A percentile compares a stretch with the other conserved stretches of the same genome.
Conservation (phyloP, 2,797 vertebrate genomes). For the Megalops cyprinoides region DNA sequence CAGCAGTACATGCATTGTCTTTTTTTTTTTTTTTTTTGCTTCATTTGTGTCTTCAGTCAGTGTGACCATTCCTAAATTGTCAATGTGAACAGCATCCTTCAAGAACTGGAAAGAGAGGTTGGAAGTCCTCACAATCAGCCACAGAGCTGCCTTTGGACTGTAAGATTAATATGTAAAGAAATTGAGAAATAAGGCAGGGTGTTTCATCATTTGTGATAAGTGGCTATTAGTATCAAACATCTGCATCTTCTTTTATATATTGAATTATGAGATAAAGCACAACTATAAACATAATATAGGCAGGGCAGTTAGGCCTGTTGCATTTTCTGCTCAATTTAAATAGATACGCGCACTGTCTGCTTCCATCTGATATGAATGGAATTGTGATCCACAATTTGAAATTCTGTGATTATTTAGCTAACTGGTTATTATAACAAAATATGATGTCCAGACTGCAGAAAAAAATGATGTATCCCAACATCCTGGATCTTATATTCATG, state of each 20-base stretch:
- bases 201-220: conserved; percentile 27
- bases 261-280: not conserved
- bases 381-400: not conserved
- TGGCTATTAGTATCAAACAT: conserved; percentile 43
- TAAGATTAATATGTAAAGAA: conserved; percentile 40
- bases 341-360: not conserved
- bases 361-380: not conserved
- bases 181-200: conserved; percentile 41
- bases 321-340: not conserved
- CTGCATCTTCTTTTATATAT: conserved; percentile 51
- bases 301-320: not conserved
- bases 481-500: not conserved
- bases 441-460: not conserved
- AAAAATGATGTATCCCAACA: not conserved
- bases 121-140: not conserved
- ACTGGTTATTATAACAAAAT: not conserved
- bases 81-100: not conserved
- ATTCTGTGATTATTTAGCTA: not conserved
- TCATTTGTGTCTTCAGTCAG: not conserved
- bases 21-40: not conserved
- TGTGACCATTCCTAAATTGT: not conserved
- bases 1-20: too few species aligned
- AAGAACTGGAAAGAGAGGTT: not conserved
- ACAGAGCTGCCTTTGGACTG: conserved; percentile 26
- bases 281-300: not conserved